Base-by-base conservation (phyloP, 2,113 vertebrate species). In the Pygoscelis adeliae region DNA sequence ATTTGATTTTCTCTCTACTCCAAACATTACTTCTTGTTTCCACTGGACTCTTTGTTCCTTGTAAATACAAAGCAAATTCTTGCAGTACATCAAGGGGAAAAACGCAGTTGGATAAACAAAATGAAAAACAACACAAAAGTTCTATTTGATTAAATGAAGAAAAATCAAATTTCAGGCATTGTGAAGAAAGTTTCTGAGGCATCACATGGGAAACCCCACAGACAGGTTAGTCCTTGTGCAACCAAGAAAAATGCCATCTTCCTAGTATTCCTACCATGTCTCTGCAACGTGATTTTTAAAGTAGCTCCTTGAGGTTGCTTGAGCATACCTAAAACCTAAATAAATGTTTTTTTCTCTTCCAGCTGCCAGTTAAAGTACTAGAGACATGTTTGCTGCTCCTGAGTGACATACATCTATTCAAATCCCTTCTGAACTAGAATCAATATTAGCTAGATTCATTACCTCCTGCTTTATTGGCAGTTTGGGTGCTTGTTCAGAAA, bases 401-500 rank as follows among this genome's bases (percentile, higher is more conserved):
- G 76, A 90, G 71, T 90, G 96, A 94, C 92, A 95, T 58, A 32
- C 53, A 91, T 72, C 59, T 80, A 61, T 46, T 67, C 67, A 94
- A 77, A 97, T 94, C 71, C 79, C 85, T 81, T 80, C 90, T 71
- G 71, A 93, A 86, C 38, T 70, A 89, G 79, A 94, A 96, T 95
- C 95, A 92, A 55, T 93, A 94, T 81, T 50, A 92, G 76, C 90
- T 63, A 88, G 90, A 94, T 96, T 88, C 95, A 96, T 97, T 97
- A 96, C 90, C 92, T 92, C 79, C 90, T 89, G 71, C 30, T 92
- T 92, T 95, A 92, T 94, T 90, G 92, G 79, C 94, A 95, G 93
- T 50, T 96, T 84, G 83, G 96, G 62, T 94, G 72, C 94, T 95
- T 92, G 76, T 86, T 94, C 96, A 93, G 92, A 97, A 94, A 97